Evolutionary conservation across 2,888 invertebrate genomes (phyloP), one percentile per base, ranked within the genome.

Genomic region (Leptura quadrifasciata): DNA sequence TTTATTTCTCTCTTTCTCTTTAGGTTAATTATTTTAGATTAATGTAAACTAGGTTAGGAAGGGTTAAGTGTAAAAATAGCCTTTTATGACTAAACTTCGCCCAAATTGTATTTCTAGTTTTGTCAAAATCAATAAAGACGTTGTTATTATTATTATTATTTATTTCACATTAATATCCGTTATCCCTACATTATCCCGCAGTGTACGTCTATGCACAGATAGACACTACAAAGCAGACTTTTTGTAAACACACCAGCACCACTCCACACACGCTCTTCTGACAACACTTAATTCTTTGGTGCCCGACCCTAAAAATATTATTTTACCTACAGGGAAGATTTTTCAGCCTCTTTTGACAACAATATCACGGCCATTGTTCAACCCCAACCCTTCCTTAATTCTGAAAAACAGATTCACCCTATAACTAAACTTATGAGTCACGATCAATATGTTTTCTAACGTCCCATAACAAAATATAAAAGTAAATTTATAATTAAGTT

Each of bases 261-360:
- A 39, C 31, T 63, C 39, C 35, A 63, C 9, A 63, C 6, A 60
- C 27, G 27, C 54, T 54, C 65, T n/a, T 55, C 8, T 20, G 55
- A 27, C 68, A 68, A 52, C 70, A 57, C 57, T 63, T 17, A 1
- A 63, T 63, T 63, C 63, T 63, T 17, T 63, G 9, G 10, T n/a
- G 39, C 63, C 63, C 39, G 39, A 63, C 63, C 63, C 63, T 63
- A 35, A 39, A 63, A 63, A 63, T 63, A 39, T 63, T 39, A 63
- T 31, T 63, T 63, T 63, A 63, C 63, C 63, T 63, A 63, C 63
- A 39, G 17, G 15, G 63, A 39, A 17, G 63, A 18, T 18, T 18
- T 24, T 17, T 39, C 63, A 35, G 18, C 18, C 31, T 47, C 47
- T n/a, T 47, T 47, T 47, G 47, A 47, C n/a, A 47, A n/a, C 5